Base-by-base conservation (phyloP, 2,113 vertebrate genomes). In the Poeciliopsis prolifica region DNA sequence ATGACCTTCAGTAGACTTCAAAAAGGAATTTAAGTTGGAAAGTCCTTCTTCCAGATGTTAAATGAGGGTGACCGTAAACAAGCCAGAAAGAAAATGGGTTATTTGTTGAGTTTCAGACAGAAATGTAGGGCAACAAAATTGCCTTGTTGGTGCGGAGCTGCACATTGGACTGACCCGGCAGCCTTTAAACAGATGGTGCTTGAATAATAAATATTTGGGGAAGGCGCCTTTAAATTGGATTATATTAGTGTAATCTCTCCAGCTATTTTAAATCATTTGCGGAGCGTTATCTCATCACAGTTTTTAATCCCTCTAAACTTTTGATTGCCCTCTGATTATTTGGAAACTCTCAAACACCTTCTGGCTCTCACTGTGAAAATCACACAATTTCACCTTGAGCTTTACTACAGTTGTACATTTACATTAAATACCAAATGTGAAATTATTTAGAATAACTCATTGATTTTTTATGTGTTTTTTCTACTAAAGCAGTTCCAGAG, bases 141-240 rank as follows among this genome's bases (percentile, higher is more conserved):
- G 81, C 79, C 72, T 63, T 81, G 71, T 86, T 77, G 84, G 63
- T 73, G 78, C 70, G 84, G 89, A 83, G 85, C 77, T 68, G 80
- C 79, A 77, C 79, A 73, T 84, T 72, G 73, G 72, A 80, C 76
- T 87, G 89, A 89, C 88, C 87, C 82, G 61, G 79, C 68, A 86
- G 92, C 88, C 91, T 87, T 87, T 48, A 81, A 92, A 81, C 92
- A 94, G 92, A 94, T 91, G 91, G 91, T 75, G 80, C 81, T 88
- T 88, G 74, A 93, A 93, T 94, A 90, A 91, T 93, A 90, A 93
- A 94, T 89, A 93, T 92, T 90, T 91, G 80, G 84, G 69, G 81
- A 89, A 90, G 88, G 89, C 87, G 87, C 84, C 89, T 92, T 92
- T 93, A 91, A 94, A 95, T 91, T 91, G 88, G 89, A 94, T 94